phyloP scores from a whole-genome alignment of 37 sponge, comb jelly and placozoan species.

The Ianthella basta region DNA sequence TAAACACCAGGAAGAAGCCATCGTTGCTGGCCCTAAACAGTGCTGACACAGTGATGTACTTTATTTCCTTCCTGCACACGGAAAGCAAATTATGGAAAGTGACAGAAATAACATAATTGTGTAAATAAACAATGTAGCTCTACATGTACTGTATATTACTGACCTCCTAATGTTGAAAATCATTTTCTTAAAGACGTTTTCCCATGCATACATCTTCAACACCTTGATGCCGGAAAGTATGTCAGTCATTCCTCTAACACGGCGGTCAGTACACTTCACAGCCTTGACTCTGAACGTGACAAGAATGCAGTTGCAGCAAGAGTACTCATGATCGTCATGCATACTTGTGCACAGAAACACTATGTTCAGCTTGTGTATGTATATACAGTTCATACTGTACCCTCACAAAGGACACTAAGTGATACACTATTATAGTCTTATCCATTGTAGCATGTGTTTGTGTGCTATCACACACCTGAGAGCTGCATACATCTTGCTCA shows the following conservation, averaged over 20 bases:
- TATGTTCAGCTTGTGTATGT: too few species aligned
- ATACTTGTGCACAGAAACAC: neutral
- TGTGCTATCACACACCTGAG: neutral
- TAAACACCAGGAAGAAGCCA: conserved; percentile 37
- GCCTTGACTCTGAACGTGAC: conserved; percentile 46
- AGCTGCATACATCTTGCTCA: neutral
- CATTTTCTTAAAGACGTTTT: conserved; percentile 68
- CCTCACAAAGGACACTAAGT: too few species aligned
- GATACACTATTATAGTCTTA: neutral
- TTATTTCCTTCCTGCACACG: conserved; percentile 53
- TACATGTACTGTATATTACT: conserved; percentile 9
- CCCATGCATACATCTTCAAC: conserved; percentile 94
- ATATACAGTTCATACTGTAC: too few species aligned
- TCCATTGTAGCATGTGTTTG: neutral
- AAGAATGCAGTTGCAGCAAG: neutral
- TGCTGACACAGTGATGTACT: conserved; percentile 23
- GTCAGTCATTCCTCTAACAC: conserved; percentile 79
- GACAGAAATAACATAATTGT: neutral
- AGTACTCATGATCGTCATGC: neutral
- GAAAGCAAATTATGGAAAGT: neutral
- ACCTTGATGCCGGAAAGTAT: conserved; percentile 82
- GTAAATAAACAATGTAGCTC: neutral
- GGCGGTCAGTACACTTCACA: conserved; percentile 67
- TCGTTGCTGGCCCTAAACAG: conserved; percentile 52
- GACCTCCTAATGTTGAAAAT: conserved; percentile 66